These are phyloP conservation scores for Alexandromys fortis DNA, from an alignment of 2,113 vertebrate species.

Conservation along the genomic window DNA sequence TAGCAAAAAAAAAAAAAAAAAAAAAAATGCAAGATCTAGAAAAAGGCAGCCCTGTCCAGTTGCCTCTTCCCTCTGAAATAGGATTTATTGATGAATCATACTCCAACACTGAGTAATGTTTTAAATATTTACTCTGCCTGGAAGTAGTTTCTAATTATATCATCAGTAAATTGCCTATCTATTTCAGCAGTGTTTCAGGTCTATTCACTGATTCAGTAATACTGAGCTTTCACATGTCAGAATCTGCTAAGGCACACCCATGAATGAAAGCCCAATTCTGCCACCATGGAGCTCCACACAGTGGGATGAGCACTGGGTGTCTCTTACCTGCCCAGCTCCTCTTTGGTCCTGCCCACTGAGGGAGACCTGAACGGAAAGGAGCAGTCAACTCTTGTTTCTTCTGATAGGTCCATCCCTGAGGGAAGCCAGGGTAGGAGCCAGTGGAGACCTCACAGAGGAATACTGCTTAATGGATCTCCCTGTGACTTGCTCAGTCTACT, in stretches of 20 bases:
- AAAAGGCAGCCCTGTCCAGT: not conserved
- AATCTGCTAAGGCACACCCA: not conserved
- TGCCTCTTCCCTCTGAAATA: not conserved
- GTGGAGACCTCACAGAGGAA: not conserved
- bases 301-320: not conserved
- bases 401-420: not conserved
- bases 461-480: not conserved
- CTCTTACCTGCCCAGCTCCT: not conserved
- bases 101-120: not conserved
- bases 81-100: conserved; percentile 18
- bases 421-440: not conserved
- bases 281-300: not conserved
- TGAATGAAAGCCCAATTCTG: not conserved
- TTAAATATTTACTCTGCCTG: conserved; percentile 7
- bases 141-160: conserved; percentile 25
- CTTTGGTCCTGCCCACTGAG: not conserved
- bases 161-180: not conserved
- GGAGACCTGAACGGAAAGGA: not conserved
- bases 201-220: conserved; percentile 4
- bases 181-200: conserved; percentile 22
- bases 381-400: not conserved
- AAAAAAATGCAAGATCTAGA: not conserved
- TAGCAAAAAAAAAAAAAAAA: not conserved
- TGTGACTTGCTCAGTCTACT: not conserved
- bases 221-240: not conserved